Base-by-base conservation (phyloP, 2,888 invertebrate genomes). In the Drosophila multiciliata region DNA sequence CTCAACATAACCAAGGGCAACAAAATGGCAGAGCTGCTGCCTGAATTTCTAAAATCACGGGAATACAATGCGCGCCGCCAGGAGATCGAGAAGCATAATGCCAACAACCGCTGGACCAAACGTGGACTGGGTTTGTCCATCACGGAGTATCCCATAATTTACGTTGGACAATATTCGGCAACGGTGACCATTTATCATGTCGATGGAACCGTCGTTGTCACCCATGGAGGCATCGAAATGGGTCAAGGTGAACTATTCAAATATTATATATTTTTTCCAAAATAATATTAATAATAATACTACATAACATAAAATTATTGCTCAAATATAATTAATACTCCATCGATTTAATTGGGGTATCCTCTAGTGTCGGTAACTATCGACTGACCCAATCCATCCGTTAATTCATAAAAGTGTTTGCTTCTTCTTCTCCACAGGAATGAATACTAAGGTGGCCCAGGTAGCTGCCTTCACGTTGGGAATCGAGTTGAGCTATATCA, bases 61-160 rank as follows among this genome's bases (percentile, higher is more conserved):
- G 94, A 96, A 62, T 96, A 95, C 78, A 92, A 94, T 0, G 89
- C 92, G 6, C 93, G 96, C 6, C 94, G 94, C 82, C 91, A 92
- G 73, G 94, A 94, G 60, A 94, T 96, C 9, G 93, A 94, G n/a
- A 87, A 92, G 1, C 96, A 95, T 83, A 97, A 97, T 87, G 92
- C 93, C 72, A 94, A 94, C 49, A 97, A 97, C 92, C 94, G 96
- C 6, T 98, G 97, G 97, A 96, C 95, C 81, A 98, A 98, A 91
- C 94, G 95, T 48, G 97, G 96, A 0, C 92, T 96, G 0, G 93
- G 95, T 17, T 87, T 97, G 17, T 94, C 95, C 5, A 94, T 96
- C 1, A 95, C 97, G 95, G 95, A 94, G 78, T 97, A 95, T 93
- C 94, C 94, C 0, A 92, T 95, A 1, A 78, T 91, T 5, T 91